Conservation (phyloP, 1,140 invertebrate genomes). For the Conopomorpha cramerella region DNA sequence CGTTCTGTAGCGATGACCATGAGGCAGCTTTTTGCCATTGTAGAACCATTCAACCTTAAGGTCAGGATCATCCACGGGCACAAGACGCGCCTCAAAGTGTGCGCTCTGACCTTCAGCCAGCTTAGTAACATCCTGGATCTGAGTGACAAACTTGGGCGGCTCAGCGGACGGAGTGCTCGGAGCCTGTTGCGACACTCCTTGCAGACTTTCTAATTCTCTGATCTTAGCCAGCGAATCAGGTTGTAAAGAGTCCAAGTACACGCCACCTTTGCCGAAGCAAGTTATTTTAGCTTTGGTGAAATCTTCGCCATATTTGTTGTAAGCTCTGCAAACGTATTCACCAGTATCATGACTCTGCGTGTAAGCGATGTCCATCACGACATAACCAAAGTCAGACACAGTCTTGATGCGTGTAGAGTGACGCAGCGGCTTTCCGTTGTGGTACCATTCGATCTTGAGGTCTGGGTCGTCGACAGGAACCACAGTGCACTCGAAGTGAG, state of each 20-base stretch:
- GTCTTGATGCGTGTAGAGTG: slow-evolving; percentile 92
- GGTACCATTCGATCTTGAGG: slow-evolving; percentile 96
- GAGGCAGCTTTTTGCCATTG: slow-evolving; percentile 88
- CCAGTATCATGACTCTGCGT: slow-evolving; percentile 93
- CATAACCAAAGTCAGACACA: slow-evolving; percentile 95
- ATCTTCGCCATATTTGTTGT: slow-evolving; percentile 90
- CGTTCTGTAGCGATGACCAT: slow-evolving; percentile 92
- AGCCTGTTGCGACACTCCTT: slow-evolving; percentile 63
- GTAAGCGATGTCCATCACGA: slow-evolving; percentile 93
- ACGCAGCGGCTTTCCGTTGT: slow-evolving; percentile 84
- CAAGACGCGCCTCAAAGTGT: slow-evolving; percentile 90
- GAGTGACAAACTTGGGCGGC: slow-evolving; percentile 89
- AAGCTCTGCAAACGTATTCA: slow-evolving; percentile 88
- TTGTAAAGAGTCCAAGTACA: slow-evolving; percentile 92
- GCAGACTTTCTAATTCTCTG: slow-evolving; percentile 81
- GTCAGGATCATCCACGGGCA: slow-evolving; percentile 90
- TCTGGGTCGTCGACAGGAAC: slow-evolving; percentile 91
- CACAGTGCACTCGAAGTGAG: slow-evolving; percentile 91
- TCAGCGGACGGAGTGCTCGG: slow-evolving; percentile 72
- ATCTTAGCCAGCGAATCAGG: slow-evolving; percentile 92
- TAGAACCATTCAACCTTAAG: slow-evolving; percentile 94
- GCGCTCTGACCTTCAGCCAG: slow-evolving; percentile 91
- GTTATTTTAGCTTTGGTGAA: slow-evolving; percentile 81
- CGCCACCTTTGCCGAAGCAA: slow-evolving; percentile 83
- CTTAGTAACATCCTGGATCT: slow-evolving; percentile 80